Base-by-base conservation (phyloP, 2,888 invertebrate species). In the Entomobrya proxima region DNA sequence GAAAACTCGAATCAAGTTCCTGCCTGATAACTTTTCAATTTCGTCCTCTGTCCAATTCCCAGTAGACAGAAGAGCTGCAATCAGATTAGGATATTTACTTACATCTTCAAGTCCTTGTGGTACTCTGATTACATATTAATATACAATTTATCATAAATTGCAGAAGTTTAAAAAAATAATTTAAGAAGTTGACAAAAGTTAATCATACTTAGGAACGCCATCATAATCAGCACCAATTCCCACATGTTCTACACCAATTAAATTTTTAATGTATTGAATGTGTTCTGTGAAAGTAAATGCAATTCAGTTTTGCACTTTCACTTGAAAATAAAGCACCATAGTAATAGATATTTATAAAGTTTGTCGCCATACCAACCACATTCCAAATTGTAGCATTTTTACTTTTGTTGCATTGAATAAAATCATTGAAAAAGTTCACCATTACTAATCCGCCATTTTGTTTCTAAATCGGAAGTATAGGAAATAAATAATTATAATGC, bases 401-500 rank as follows among this genome's bases (percentile, higher is more conserved):
- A 15, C 64, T 47, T 89, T 95, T 95, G 90, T 95, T 95, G 92
- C 97, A 97, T 88, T 96, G 95, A 91, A 97, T 95, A 92, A 96
- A 95, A 91, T 95, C 95, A 58, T 95, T 95, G 93, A 96, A 97
- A 92, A 98, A 97, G 92, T 96, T 97, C 89, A 98, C 95, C 97
- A 98, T 98, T 75, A 97, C 96, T 47, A 98, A 94, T 72, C 97
- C 97, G 67, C 96, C 96, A 91, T 97, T 98, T 90, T 94, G 92
- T 91, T 93, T 93, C 94, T 94, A 92, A 7, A 91, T n/a, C n/a
- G n/a, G n/a, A n/a, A n/a, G n/a, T n/a, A n/a, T n/a, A n/a, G n/a
- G n/a, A n/a, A n/a, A n/a, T n/a, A n/a, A n/a, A n/a, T n/a, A n/a
- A n/a, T n/a, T n/a, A n/a, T n/a, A n/a, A n/a, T n/a, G n/a, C n/a